Evolutionary conservation across 2,797 vertebrate genomes (phyloP).

Genomic region (Denticeps clupeoides): DNA sequence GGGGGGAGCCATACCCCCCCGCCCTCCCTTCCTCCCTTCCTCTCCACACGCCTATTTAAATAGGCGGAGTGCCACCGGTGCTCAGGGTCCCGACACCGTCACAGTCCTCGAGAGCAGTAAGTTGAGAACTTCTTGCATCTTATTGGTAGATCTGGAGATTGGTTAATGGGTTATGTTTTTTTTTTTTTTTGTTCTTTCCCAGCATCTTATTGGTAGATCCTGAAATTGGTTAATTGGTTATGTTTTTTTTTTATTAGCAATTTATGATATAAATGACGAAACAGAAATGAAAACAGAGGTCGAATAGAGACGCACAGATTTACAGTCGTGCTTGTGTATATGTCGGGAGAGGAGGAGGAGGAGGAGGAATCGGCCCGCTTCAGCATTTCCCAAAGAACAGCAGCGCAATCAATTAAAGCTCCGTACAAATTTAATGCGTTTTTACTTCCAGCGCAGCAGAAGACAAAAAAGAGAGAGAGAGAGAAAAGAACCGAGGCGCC

Average conservation of each 20-base stretch:
- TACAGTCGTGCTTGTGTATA: constrained; percentile 22
- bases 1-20: constrained; percentile 27
- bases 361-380: constrained; percentile 40
- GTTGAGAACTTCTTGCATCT: constrained; percentile 2
- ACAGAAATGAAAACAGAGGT: not conserved
- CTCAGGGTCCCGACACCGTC: not conserved
- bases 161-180: not conserved
- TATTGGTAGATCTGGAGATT: not conserved
- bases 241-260: not conserved
- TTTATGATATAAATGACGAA: not conserved
- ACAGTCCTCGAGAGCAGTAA: constrained; percentile 19
- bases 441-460: constrained; percentile 58
- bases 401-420: constrained; percentile 59
- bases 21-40: no score
- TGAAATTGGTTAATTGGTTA: not conserved
- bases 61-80: constrained; percentile 28
- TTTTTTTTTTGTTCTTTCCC: not conserved
- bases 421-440: constrained; percentile 65
- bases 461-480: no score
- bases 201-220: not conserved
- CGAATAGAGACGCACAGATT: constrained; percentile 28
- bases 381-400: constrained; percentile 47
- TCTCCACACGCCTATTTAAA: constrained; percentile 36
- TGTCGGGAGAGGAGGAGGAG: constrained; percentile 9
- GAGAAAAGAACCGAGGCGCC: constrained; percentile 54